Evolutionary conservation across 2,888 invertebrate genomes (phyloP).

Genomic region (Eilema depressum): DNA sequence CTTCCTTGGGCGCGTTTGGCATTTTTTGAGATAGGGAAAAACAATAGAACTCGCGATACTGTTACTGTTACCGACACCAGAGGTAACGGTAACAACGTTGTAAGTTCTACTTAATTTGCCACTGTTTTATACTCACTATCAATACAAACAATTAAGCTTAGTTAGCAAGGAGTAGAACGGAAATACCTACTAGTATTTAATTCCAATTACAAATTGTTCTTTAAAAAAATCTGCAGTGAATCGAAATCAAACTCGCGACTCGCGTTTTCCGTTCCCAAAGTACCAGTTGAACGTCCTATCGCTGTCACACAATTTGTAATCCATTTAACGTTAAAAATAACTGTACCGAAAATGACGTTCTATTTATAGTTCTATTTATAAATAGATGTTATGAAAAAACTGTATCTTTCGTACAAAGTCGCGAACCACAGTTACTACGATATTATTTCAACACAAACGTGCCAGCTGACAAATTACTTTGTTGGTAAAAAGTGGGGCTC

Average conservation of each 20-base stretch:
- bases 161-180: no score
- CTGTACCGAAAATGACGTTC: neutral
- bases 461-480: slow-evolving; percentile 74
- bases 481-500: slow-evolving; percentile 61
- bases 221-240: neutral
- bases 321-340: neutral
- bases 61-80: no score
- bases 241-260: neutral
- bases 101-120: no score
- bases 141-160: no score
- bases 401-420: neutral
- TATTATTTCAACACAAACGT: slow-evolving; percentile 75
- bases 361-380: neutral
- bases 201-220: no score
- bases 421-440: slow-evolving; percentile 72
- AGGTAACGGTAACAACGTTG: no score
- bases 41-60: no score
- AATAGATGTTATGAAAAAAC: neutral
- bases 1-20: no score
- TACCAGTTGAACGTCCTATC: neutral
- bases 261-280: neutral
- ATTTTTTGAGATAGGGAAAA: no score
- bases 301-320: neutral
- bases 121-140: no score
- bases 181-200: no score